phyloP scores from a whole-genome alignment of 2,888 invertebrate genomes.

The Noctua comes region DNA sequence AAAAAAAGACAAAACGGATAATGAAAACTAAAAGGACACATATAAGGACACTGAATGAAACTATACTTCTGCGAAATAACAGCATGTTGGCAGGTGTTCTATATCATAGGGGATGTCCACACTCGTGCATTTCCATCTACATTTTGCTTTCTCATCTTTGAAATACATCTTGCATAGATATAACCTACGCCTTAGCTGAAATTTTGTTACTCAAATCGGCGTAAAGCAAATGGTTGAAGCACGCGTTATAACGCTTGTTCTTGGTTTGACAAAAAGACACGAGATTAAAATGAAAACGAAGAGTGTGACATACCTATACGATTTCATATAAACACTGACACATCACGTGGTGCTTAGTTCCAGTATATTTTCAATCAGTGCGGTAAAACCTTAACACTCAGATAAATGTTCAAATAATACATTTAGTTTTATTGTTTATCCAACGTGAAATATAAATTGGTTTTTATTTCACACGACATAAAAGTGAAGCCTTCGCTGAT shows the following conservation, averaged over 20 bases:
- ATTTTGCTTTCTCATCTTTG: not conserved
- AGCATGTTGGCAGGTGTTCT: not conserved
- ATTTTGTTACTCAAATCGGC: not conserved
- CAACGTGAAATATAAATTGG: constrained; percentile 6
- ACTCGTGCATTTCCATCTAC: not conserved
- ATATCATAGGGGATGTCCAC: not conserved
- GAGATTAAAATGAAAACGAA: not conserved
- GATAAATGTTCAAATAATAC: constrained; percentile 33
- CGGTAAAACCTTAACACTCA: constrained; percentile 4
- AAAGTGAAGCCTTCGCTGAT: not conserved
- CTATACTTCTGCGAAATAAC: not conserved
- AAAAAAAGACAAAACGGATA: not conserved
- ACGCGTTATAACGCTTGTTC: not conserved
- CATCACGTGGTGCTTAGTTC: not conserved
- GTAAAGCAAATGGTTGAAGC: not conserved
- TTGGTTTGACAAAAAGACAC: not conserved
- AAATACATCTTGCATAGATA: not conserved
- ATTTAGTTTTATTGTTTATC: constrained; percentile 51
- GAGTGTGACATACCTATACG: not conserved
- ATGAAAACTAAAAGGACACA: not conserved
- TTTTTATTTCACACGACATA: constrained; percentile 4
- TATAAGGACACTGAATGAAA: not conserved
- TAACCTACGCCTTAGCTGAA: not conserved
- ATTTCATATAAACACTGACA: not conserved
- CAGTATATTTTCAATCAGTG: constrained; percentile 8